Evolutionary conservation across 2,113 vertebrate genomes (phyloP).

Genomic region (Cyphomyrus discorhynchus): DNA sequence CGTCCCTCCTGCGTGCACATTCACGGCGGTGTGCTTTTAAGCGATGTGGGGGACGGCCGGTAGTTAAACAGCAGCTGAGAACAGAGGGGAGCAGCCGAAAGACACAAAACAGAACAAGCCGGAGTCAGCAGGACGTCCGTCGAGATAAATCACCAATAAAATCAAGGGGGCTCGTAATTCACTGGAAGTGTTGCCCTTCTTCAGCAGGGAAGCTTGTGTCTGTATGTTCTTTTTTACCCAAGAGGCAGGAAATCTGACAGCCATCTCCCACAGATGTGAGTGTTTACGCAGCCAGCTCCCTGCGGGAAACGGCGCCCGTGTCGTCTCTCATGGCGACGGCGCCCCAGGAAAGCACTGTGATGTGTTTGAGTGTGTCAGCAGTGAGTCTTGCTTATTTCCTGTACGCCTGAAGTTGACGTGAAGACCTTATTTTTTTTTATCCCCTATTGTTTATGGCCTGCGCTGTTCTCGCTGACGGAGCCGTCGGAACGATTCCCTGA

Average conservation of each 20-base stretch:
- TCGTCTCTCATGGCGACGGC: conserved; percentile 70
- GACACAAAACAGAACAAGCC: neutral
- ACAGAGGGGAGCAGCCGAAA: neutral
- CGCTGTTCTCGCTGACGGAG: neutral
- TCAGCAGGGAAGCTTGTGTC: neutral
- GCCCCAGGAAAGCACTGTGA: conserved; percentile 75
- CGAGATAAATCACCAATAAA: neutral
- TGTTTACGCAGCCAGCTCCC: conserved; percentile 69
- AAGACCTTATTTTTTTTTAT: neutral
- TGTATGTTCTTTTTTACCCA: neutral
- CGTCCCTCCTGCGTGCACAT: neutral
- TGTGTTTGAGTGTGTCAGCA: conserved; percentile 76
- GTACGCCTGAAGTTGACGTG: neutral
- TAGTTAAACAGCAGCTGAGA: neutral
- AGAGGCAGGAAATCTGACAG: neutral
- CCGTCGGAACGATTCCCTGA: neutral
- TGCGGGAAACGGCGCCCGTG: conserved; percentile 64
- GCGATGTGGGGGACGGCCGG: neutral
- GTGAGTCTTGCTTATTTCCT: conserved; percentile 52
- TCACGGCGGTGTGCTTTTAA: neutral
- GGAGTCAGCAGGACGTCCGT: neutral
- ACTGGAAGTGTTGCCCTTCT: neutral
- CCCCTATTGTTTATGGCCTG: neutral
- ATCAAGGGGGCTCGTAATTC: neutral
- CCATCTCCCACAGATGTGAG: conserved; percentile 67